Evolutionary conservation across 1,140 invertebrate genomes (phyloP), one percentile per base, ranked within the genome.

Genomic region (Drosophila suzukii): DNA sequence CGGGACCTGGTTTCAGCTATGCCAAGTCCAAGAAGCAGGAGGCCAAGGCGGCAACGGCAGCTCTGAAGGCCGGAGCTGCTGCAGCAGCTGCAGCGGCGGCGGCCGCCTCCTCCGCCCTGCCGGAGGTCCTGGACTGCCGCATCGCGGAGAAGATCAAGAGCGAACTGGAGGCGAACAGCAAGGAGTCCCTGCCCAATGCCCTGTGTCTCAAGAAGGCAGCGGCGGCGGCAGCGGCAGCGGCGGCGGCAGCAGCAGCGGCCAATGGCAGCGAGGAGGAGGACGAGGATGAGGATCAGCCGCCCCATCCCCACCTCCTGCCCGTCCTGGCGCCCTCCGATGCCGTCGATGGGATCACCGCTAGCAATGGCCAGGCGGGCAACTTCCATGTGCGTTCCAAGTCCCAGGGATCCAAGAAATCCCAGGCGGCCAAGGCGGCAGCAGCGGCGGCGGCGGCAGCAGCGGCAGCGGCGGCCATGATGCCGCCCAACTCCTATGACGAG

Each of bases 121-220:
- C 92, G n/a, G 92, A 92, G 59, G 91, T 92, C 15, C 72, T 92
- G 0, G 92, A 92, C 47, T 92, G 92, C 32, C 83, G 92, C 63
- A 92, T 92, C 3, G 92, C 91, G 6, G 91, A 92, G 70, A 92
- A 92, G 67, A 92, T 92, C 62, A 92, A 92, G 50, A 92, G 90
- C 65, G 92, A 92, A n/a, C 54, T 92, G 63, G 92, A 92, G 74
- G 88, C 88, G 4, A 82, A 77, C n/a, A 77, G 79, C 74, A 82
- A 88, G 61, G 75, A 85, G 50, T 65, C 88, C 1, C 70, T 89
- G 27, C 76, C 81, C 1, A 89, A 53, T 72, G 91, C 91, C 11
- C 58, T 92, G 13, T 92, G 91, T 68, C 72, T 92, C 2, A 92
- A 92, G 7, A 92, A 92, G 53, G 83, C 71, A 7, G 82, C 74